phyloP scores from a whole-genome alignment of 2,113 vertebrate genomes.

The Terrapene triunguis region DNA sequence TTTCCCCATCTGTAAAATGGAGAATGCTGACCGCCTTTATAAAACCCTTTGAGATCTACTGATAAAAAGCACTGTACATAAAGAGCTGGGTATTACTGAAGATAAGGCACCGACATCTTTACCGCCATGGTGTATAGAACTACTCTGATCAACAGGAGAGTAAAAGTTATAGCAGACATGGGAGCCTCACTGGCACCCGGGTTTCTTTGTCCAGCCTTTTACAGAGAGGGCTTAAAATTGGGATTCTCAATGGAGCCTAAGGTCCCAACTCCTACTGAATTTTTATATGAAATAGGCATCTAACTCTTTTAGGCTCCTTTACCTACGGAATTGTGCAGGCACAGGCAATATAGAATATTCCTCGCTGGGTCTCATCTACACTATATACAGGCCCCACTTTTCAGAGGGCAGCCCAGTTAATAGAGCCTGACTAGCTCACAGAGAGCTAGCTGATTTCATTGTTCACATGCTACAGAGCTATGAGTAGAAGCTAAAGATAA shows the following conservation, averaged over 20 bases:
- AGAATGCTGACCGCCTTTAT: background rate
- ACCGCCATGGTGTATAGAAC: background rate
- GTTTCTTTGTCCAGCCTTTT: background rate
- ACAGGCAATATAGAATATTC: background rate
- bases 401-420: background rate
- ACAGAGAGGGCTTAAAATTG: background rate
- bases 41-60: background rate
- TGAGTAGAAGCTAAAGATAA: constrained; percentile 1
- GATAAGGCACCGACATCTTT: background rate
- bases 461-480: background rate
- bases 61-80: background rate
- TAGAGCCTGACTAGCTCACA: background rate
- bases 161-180: background rate
- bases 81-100: background rate
- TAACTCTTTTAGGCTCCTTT: background rate
- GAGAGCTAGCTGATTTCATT: constrained; percentile 5
- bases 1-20: background rate
- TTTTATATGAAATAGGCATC: background rate
- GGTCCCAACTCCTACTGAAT: background rate
- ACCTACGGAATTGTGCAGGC: background rate
- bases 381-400: background rate
- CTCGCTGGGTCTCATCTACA: background rate
- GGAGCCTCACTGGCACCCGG: background rate
- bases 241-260: background rate
- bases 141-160: background rate